Base-by-base conservation (phyloP, 2,797 vertebrate genomes). In the Cirrhinus mrigala region DNA sequence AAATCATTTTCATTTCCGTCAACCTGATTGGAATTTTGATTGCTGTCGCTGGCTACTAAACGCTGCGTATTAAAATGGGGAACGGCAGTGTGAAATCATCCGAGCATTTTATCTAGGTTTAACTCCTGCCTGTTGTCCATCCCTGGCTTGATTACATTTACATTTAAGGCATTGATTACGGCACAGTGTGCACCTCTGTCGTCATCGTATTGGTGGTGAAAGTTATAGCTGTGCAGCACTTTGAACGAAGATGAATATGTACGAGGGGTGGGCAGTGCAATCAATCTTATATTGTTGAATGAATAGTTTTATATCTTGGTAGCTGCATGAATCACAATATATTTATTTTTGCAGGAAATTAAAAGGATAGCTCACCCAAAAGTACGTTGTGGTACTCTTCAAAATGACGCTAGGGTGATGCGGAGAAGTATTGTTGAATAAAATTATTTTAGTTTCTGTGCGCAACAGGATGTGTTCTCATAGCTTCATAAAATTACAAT, bases 21-120 rank as follows among this genome's bases (percentile, higher is more conserved):
- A 80, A 52, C 62, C 78, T 80, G 78, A 80, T 80, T 80, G 44
- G 78, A 80, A 80, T 80, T 80, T 68, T 80, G 78, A 80, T 80
- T 68, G 78, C 58, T 8, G 18, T 66, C 11, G 1, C 78, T 66
- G 24, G 58, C 44, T 46, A 68, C 3, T 18, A 80, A 64, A 80
- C 22, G 5, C 27, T 68, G 62, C 9, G 2, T 50, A 29, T 20
- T 80, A 33, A 68, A 80, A 68, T 68, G 24, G n/a, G 77, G 15
- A 1, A 1, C 1, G 2, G 24, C 20, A 22, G 18, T 18, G 22
- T 37, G 18, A 50, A 80, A 66, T 80, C 16, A 37, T 22, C 60
- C 62, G 3, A 80, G 18, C 78, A n/a, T 80, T 80, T 80, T 50
- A 80, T 80, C 44, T 68, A 33, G 44, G 24, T 80, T 66, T 66